Conservation (phyloP, 2,113 vertebrate genomes). For the Mustela lutreola region DNA sequence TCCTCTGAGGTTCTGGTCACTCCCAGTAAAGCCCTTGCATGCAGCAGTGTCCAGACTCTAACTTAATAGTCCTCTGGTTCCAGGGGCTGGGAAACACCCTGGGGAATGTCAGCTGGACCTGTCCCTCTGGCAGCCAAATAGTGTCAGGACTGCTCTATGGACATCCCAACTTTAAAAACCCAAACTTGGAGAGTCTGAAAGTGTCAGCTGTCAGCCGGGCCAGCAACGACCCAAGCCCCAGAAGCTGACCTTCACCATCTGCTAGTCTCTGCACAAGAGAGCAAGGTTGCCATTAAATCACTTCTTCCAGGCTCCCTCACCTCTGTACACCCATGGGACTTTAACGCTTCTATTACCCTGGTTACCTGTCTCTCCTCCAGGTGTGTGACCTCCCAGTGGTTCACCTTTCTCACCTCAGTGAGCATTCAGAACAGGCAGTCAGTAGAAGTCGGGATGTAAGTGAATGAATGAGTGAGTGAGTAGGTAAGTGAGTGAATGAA, state of each 20-base stretch:
- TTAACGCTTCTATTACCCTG: accelerated
- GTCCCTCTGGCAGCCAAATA: not conserved
- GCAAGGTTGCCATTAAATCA: not conserved
- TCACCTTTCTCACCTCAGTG: not conserved
- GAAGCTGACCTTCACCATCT: not conserved
- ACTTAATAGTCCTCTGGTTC: not conserved
- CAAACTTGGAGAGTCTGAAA: not conserved
- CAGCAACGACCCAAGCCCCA: accelerated
- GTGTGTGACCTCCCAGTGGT: not conserved
- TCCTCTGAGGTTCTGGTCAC: not conserved
- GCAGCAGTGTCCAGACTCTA: not conserved
- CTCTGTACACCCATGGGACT: not conserved
- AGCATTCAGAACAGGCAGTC: not conserved
- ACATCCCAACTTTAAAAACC: not conserved
- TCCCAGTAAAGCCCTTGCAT: accelerated
- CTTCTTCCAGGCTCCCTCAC: not conserved
- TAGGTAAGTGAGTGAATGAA: no score
- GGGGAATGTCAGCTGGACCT: not conserved
- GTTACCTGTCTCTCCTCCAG: not conserved
- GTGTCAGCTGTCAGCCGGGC: not conserved
- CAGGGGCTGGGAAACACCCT: accelerated
- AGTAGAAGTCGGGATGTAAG: not conserved
- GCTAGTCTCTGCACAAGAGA: accelerated
- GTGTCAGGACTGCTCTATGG: no score
- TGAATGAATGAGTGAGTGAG: not conserved